These are phyloP conservation scores for Abramis brama DNA, from an alignment of 2,113 vertebrate genomes.

Conservation along the genomic window DNA sequence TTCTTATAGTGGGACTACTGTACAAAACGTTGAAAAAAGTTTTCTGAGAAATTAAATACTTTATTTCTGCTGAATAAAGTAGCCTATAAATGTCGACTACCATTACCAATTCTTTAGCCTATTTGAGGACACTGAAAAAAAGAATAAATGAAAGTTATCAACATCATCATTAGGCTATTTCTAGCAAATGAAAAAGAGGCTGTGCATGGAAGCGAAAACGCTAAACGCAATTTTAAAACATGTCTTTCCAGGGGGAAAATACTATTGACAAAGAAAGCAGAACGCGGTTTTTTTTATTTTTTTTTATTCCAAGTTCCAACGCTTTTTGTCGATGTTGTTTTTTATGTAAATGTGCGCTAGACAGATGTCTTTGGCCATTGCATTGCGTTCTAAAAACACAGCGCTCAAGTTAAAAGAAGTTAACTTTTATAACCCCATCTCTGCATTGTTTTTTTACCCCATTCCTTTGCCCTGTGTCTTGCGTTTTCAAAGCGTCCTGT, in stretches of 20 bases:
- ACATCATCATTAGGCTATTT: not conserved
- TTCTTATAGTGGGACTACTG: not conserved
- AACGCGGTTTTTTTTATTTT: not conserved
- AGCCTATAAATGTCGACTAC: not conserved
- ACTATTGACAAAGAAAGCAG: not conserved
- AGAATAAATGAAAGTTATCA: not conserved
- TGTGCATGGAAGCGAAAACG: not conserved
- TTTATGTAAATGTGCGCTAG: not conserved
- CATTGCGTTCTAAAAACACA: not conserved
- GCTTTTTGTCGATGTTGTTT: not conserved
- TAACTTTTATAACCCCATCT: no score
- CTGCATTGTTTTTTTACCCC: not conserved
- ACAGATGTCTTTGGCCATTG: not conserved
- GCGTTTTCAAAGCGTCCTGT: not conserved
- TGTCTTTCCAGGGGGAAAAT: not conserved
- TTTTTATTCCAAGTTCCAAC: not conserved
- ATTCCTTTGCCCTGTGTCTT: no score
- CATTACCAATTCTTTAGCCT: not conserved
- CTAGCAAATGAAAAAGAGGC: not conserved
- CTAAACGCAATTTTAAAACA: not conserved
- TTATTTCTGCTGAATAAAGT: not conserved
- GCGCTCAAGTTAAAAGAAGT: no score
- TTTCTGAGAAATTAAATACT: not conserved
- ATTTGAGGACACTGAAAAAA: not conserved
- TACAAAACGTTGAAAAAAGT: no score